Evolutionary conservation across 2,113 vertebrate species (phyloP).

Genomic region (western clawed frog (Xenopus tropicalis)): DNA sequence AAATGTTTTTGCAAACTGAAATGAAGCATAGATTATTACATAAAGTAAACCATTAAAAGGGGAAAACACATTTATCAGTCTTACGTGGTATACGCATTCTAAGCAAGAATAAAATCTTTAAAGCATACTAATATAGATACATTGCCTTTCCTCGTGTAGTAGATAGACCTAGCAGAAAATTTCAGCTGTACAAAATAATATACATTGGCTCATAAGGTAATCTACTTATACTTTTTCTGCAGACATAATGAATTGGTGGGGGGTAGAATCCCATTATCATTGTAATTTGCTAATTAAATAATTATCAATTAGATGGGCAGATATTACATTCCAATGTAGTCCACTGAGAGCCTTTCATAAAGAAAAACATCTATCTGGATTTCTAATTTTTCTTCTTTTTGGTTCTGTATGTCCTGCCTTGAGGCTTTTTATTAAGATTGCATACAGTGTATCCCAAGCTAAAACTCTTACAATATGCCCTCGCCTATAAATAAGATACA

Average conservation of each 20-base stretch:
- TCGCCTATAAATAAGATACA: constrained; percentile 57
- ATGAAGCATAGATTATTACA: too few species aligned
- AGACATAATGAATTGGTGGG: constrained; percentile 64
- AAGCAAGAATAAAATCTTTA: too few species aligned
- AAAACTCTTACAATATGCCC: constrained; percentile 47
- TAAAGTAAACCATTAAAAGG: too few species aligned
- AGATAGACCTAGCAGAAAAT: too few species aligned
- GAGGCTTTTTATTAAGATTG: constrained; percentile 61
- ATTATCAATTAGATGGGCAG: constrained; percentile 80
- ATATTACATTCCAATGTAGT: constrained; percentile 71
- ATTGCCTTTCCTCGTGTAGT: too few species aligned
- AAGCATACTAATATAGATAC: too few species aligned
- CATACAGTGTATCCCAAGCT: constrained; percentile 50
- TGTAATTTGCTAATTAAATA: constrained; percentile 83
- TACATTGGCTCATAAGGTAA: constrained; percentile 52
- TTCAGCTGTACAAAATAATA: too few species aligned
- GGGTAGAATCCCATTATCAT: constrained; percentile 77
- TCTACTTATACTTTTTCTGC: constrained; percentile 63
- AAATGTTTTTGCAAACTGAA: too few species aligned
- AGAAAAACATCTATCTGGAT: constrained; percentile 68
- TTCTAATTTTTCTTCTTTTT: constrained; percentile 45
- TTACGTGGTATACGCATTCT: too few species aligned
- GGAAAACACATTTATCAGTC: too few species aligned
- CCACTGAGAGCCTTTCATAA: constrained; percentile 67
- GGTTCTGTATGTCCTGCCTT: constrained; percentile 62